Conservation (phyloP, 2,888 invertebrate species). For the Diarsia dahlii region DNA sequence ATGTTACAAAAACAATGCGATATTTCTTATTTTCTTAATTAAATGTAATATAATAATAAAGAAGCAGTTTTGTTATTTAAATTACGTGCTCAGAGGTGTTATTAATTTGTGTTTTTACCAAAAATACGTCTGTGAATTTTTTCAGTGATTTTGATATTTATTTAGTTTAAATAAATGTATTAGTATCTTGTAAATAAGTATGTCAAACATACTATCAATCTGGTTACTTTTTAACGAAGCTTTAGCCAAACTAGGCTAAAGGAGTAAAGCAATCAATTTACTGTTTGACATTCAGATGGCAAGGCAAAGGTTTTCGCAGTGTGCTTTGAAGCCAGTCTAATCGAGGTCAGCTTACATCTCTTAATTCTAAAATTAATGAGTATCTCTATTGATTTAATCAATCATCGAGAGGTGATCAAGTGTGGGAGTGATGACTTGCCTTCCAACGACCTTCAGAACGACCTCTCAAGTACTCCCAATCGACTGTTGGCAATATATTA, state of each 20-base stretch:
- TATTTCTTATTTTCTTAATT: conserved; percentile 23
- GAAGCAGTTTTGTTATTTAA: conserved; percentile 1
- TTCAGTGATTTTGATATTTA: background rate
- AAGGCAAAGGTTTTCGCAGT: background rate
- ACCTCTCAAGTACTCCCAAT: conserved; percentile 45
- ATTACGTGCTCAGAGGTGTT: background rate
- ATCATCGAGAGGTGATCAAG: conserved; percentile 39
- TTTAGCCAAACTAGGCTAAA: background rate
- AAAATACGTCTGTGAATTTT: background rate
- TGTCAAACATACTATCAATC: background rate
- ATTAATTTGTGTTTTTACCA: conserved; percentile 10
- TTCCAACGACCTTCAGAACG: conserved; percentile 43
- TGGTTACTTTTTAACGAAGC: background rate
- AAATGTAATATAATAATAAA: background rate
- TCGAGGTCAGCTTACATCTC: conserved; percentile 2
- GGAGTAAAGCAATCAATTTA: background rate
- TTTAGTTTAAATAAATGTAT: background rate
- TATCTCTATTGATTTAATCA: conserved; percentile 45
- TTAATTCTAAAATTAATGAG: conserved; percentile 48
- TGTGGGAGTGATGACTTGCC: conserved; percentile 51
- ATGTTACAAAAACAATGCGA: conserved; percentile 14
- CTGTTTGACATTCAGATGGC: conserved; percentile 14
- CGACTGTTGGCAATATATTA: conserved; percentile 52
- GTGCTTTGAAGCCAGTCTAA: background rate
- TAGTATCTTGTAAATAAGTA: background rate